Evolutionary conservation across 1,140 invertebrate species (phyloP), one percentile per base, ranked within the genome.

Genomic region (Diachasma alloeum): DNA sequence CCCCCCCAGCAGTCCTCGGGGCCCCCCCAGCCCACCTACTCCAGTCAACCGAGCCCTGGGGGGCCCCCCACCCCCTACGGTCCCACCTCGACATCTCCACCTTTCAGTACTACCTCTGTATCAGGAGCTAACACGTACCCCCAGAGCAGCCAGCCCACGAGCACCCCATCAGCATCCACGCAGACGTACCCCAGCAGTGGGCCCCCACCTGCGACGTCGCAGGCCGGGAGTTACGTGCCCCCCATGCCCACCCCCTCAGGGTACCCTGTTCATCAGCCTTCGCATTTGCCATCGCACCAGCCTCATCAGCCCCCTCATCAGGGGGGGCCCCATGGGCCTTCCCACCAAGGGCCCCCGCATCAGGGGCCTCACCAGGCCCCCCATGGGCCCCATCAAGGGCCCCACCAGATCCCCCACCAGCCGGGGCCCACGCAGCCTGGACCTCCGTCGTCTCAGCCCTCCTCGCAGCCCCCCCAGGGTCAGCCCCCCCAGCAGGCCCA

Each of bases 131-230:
- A 89, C 44, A 88, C 88, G 15, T 90, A 90, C 36, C 85, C 86
- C 59, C 89, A 90, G 74, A 89, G 86, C 44, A 83, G 82, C 59
- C 88, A 89, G 66, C 84, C 87, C 0, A 84, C 85, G 4, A 86
- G 87, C 72, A 90, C 88, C 17, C 88, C 88, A 5, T 87, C 88
- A 4, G 86, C 88, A 6, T 87, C 89, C 0, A 89, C 90, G n/a
- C 89, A 90, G 80, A 90, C 89, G 17, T 88, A 90, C 78, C 85
- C 89, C 6, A 84, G 79, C 31, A 86, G 84, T 73, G 84, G 82
- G n/a, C 84, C 86, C 31, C 87, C 88, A 15, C 84, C 87, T n/a
- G 83, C 86, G 4, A 83, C 87, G 17, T 82, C 86, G 2, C 87
- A 90, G 56, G 83, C 82, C 44, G 84, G 84, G 13, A 87, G 76